Conservation (phyloP, 2,888 invertebrate species). For the Vesta saturnalis region DNA sequence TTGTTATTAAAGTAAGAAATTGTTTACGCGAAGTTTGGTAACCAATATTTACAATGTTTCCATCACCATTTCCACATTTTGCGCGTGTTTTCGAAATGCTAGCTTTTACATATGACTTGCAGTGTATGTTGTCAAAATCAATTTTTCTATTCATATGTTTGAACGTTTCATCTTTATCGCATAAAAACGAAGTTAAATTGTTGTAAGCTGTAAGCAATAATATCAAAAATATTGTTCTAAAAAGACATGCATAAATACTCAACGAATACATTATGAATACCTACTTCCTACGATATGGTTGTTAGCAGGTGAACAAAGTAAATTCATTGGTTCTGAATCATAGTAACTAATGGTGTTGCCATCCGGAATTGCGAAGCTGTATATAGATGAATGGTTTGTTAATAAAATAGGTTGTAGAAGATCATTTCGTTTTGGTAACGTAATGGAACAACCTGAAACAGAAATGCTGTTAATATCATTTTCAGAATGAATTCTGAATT, state of each 20-base stretch:
- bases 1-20: conserved; percentile 53
- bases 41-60: conserved; percentile 52
- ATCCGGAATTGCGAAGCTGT: conserved; percentile 47
- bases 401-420: conserved; percentile 48
- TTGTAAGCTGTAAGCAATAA: conserved; percentile 37
- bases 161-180: conserved; percentile 45
- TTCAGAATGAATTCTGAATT: too few relatives aligned
- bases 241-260: background rate
- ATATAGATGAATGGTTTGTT: conserved; percentile 43
- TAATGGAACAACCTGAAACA: conserved; percentile 26
- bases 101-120: conserved; percentile 50
- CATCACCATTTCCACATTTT: conserved; percentile 51
- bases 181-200: conserved; percentile 48
- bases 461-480: too few relatives aligned
- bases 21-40: conserved; percentile 46
- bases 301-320: conserved; percentile 51
- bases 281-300: conserved; percentile 52
- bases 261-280: conserved; percentile 31
- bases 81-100: conserved; percentile 48
- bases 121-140: conserved; percentile 49
- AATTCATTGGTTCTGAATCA: conserved; percentile 44
- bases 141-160: conserved; percentile 42
- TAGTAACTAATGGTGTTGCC: conserved; percentile 45
- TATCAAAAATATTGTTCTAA: too few relatives aligned
- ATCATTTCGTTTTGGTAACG: conserved; percentile 35